Base-by-base conservation (phyloP, 2,113 vertebrate species). In the Caloenas nicobarica region DNA sequence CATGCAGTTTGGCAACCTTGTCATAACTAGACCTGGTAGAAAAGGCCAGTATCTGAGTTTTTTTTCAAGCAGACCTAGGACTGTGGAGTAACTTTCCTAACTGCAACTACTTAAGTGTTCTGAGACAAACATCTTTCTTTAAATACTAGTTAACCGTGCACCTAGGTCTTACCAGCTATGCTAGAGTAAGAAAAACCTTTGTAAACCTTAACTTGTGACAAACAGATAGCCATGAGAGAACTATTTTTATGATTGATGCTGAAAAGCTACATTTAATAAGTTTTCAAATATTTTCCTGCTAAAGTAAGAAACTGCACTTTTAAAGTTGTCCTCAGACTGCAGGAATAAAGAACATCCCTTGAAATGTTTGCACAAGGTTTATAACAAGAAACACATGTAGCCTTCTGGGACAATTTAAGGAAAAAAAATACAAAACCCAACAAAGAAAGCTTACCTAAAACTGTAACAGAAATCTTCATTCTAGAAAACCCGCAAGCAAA, bases 281-380 rank as follows among this genome's bases (percentile, higher is more conserved):
- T 70, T 74, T 65, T 31, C 66, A 66, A 28, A 0, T 46, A 51
- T 33, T 60, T 66, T 79, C 21, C 33, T 66, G 51, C 34, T 79
- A 5, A 88, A 74, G 19, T 18, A 78, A 81, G 38, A 70, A 79
- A 53, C 3, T 25, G 10, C 10, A 9, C 70, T 79, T 73, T 65
- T 61, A 74, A 46, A 14, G 24, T 1, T 34, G 48, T n/a, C 40
- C n/a, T 34, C 1, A 56, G 61, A 53, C 13, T 29, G 14, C 0
- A 81, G 18, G 6, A 65, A 46, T 72, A 62, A 86, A 79, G 21
- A 6, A 79, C 14, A 31, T 16, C 28, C 11, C 12, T 51, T 78
- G 29, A 28, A 94, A 60, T 31, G 50, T 44, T 10, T 60, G 50
- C 34, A 82, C 12, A 40, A 69, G 12, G 2, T 40, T 65, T 46